Conservation (phyloP, 2,888 invertebrate genomes). For the Xestia xanthographa region DNA sequence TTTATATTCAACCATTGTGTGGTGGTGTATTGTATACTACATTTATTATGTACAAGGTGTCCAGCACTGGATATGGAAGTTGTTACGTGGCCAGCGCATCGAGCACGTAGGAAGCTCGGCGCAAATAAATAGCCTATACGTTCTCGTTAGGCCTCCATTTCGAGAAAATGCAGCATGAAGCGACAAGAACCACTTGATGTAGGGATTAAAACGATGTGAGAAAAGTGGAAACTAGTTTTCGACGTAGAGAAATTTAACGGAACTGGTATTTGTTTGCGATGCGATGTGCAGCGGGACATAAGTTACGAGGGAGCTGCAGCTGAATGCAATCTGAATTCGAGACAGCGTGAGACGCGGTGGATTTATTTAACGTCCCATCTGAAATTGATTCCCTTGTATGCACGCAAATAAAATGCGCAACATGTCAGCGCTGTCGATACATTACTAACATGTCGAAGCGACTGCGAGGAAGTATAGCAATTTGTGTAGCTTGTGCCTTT, state of each 20-base stretch:
- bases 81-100: conserved; percentile 75
- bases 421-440: conserved; percentile 61
- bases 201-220: conserved; percentile 61
- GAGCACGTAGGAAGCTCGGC: conserved; percentile 77
- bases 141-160: conserved; percentile 78
- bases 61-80: conserved; percentile 75
- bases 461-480: conserved; percentile 19
- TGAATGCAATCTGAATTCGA: conserved; percentile 76
- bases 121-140: conserved; percentile 81
- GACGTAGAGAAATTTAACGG: conserved; percentile 56
- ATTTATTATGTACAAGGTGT: conserved; percentile 76
- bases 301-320: conserved; percentile 74
- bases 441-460: conserved; percentile 41
- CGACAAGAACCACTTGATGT: conserved; percentile 57
- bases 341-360: conserved; percentile 70
- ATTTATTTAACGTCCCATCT: conserved; percentile 76
- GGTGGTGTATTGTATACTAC: conserved; percentile 70
- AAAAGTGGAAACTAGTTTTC: conserved; percentile 62
- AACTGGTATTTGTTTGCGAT: conserved; percentile 62
- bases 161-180: conserved; percentile 72
- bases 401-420: conserved; percentile 72
- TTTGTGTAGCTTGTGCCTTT: conserved; percentile 13
- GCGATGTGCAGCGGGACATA: conserved; percentile 68
- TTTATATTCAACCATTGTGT: conserved; percentile 70
- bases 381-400: conserved; percentile 73